Evolutionary conservation across 2,797 vertebrate genomes (phyloP).

Genomic region (Sebastes nivosus): DNA sequence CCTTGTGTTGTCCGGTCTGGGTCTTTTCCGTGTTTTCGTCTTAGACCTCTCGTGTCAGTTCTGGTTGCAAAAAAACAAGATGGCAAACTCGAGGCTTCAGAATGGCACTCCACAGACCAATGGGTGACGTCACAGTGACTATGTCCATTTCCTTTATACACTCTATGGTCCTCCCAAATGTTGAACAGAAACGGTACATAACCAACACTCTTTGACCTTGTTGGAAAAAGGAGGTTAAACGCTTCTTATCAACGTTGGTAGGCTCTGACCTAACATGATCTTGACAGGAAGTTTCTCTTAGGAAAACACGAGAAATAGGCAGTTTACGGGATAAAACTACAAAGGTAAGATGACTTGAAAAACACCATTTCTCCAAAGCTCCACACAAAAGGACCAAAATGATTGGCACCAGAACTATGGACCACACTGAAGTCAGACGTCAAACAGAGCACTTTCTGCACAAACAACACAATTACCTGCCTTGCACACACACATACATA

Average conservation of each 20-base stretch:
- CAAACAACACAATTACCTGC: slow-evolving; percentile 42
- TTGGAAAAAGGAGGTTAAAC: background rate
- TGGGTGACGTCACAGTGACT: no score
- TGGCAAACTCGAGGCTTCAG: no score
- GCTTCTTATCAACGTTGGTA: background rate
- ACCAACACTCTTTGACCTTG: background rate
- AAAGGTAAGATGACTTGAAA: slow-evolving; percentile 4
- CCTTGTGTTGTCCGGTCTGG: no score
- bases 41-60: no score
- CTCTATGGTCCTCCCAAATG: background rate
- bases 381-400: slow-evolving; percentile 37
- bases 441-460: slow-evolving; percentile 21
- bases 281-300: background rate
- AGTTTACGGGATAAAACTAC: background rate
- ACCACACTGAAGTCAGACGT: slow-evolving; percentile 48
- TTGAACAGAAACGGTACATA: background rate
- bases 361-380: slow-evolving; percentile 19
- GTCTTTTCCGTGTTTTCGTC: no score
- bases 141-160: no score
- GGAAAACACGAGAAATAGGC: background rate
- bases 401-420: slow-evolving; percentile 49
- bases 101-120: no score
- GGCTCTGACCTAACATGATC: background rate
- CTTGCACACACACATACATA: slow-evolving; percentile 6
- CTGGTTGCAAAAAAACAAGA: no score